These are phyloP conservation scores for Leptodirus hochenwartii DNA, from an alignment of 2,888 invertebrate genomes.

Conservation along the genomic window DNA sequence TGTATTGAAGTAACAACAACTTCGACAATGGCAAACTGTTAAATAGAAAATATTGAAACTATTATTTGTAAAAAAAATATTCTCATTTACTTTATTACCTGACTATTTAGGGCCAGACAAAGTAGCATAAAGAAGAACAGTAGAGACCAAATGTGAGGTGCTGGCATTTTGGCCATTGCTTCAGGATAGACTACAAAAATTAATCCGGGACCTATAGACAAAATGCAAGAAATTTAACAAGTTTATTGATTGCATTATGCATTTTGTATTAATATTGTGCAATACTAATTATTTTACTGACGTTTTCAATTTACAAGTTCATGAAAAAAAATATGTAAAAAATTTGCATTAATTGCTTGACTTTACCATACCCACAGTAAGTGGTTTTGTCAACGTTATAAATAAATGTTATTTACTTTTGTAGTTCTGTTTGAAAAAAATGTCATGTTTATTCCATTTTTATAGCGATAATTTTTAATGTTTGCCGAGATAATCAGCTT, in stretches of 20 bases:
- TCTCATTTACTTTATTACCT: too few species aligned
- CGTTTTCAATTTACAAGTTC: too few species aligned
- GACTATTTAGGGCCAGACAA: constrained; percentile 73
- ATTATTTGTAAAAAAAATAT: constrained; percentile 1
- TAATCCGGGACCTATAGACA: constrained; percentile 52
- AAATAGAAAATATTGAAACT: constrained; percentile 14
- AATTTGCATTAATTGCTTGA: too few species aligned
- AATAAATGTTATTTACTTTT: too few species aligned
- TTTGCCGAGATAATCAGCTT: too few species aligned
- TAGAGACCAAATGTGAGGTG: constrained; percentile 77
- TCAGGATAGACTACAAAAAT: constrained; percentile 85
- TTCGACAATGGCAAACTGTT: constrained; percentile 85
- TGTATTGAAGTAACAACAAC: constrained; percentile 87
- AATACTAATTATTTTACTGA: background rate
- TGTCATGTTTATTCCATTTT: too few species aligned
- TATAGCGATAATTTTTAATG: too few species aligned
- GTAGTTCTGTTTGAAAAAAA: too few species aligned
- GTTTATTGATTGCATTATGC: background rate
- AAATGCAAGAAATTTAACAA: too few species aligned
- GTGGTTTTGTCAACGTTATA: too few species aligned
- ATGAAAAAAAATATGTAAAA: too few species aligned
- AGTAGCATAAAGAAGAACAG: constrained; percentile 82
- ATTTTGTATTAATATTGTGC: constrained; percentile 1
- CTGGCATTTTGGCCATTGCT: constrained; percentile 85
- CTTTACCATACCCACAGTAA: too few species aligned